A percentile compares a stretch with the other conserved stretches of the same genome.
Conservation (phyloP, 1,140 invertebrate genomes). For the Euura saliciscinereae region DNA sequence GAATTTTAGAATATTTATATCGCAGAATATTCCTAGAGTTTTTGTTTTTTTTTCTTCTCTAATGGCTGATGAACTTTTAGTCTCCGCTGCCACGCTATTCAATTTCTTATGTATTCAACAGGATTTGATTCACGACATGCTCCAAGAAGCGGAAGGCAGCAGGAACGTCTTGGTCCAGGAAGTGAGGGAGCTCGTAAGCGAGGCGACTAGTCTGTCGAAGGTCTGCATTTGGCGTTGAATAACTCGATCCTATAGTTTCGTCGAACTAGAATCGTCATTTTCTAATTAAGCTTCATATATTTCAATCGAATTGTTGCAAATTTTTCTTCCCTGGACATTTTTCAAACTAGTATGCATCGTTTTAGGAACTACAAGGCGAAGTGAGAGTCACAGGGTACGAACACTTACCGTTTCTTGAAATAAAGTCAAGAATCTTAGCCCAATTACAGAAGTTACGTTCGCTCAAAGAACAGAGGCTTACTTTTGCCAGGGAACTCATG, state of each 20-base stretch:
- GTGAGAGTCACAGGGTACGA: constrained; percentile 31
- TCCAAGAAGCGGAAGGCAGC: constrained; percentile 38
- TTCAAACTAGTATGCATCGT: not conserved
- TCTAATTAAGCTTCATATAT: constrained; percentile 11
- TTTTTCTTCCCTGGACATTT: not conserved
- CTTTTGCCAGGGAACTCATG: constrained; percentile 36
- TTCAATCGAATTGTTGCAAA: not conserved
- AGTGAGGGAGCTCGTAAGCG: constrained; percentile 35
- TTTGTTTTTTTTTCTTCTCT: too few species aligned
- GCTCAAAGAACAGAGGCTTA: constrained; percentile 42
- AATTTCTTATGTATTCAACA: constrained; percentile 1
- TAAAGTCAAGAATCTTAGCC: constrained; percentile 35
- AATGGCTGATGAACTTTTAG: too few species aligned
- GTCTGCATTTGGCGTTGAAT: constrained; percentile 1
- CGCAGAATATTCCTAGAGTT: too few species aligned
- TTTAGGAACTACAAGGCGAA: constrained; percentile 39
- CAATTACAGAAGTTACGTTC: constrained; percentile 37
- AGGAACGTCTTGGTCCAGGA: constrained; percentile 33
- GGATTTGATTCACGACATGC: constrained; percentile 45
- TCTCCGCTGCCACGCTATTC: too few species aligned
- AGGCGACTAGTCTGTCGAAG: constrained; percentile 31
- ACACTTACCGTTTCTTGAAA: constrained; percentile 37
- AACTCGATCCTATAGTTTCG: too few species aligned
- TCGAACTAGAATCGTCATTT: constrained; percentile 9
- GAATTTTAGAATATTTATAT: too few species aligned